A percentile compares a stretch with the other conserved stretches of the same genome.
Evolutionary conservation across 2,888 invertebrate genomes (phyloP).

Genomic region (Ormyrus rosae): DNA sequence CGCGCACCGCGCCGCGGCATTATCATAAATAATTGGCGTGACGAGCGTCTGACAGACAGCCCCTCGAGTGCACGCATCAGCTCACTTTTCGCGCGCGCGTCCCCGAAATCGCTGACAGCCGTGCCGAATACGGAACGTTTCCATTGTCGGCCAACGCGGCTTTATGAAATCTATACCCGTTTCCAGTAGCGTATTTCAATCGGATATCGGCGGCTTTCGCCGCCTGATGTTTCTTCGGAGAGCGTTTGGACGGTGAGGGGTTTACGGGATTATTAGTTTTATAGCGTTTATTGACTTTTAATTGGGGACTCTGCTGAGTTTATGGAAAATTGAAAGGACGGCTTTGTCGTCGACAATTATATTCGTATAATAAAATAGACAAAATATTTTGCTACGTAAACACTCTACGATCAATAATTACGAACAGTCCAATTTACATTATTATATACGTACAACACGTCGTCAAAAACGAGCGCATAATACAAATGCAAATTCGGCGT

Average conservation of each 20-base stretch:
- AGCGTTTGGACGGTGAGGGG: no score
- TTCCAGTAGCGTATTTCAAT: not conserved
- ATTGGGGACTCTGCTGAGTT: no score
- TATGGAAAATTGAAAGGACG: no score
- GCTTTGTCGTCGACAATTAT: no score
- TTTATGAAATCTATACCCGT: constrained; percentile 8
- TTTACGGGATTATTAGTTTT: no score
- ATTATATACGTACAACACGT: not conserved
- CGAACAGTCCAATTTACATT: no score
- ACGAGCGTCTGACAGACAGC: constrained; percentile 50
- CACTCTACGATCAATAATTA: no score
- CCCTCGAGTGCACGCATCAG: not conserved
- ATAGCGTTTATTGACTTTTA: no score
- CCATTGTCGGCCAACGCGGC: constrained; percentile 33
- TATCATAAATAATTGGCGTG: constrained; percentile 56
- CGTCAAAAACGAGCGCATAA: not conserved
- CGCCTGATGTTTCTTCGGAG: no score
- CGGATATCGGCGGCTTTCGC: no score
- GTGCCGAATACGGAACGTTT: constrained; percentile 45
- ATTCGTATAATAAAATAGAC: no score
- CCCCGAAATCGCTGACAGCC: constrained; percentile 46
- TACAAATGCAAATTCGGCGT: constrained; percentile 26
- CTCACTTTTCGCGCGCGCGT: constrained; percentile 7
- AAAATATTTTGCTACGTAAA: no score
- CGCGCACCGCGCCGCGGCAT: not conserved